These are phyloP conservation scores for Globia sparganii DNA, from an alignment of 2,888 invertebrate genomes.

Conservation along the genomic window DNA sequence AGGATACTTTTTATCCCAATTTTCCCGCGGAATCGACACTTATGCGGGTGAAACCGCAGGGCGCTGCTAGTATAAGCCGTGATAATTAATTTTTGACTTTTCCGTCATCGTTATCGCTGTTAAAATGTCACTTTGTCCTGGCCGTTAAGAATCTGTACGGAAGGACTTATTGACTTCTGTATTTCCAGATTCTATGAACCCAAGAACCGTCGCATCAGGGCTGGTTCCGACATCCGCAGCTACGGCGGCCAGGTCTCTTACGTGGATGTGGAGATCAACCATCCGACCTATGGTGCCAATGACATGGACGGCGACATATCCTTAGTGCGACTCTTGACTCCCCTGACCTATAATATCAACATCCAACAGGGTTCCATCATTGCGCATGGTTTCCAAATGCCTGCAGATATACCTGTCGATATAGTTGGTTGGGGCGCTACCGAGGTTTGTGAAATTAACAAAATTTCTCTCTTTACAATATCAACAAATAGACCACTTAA, in stretches of 20 bases:
- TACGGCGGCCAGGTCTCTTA: conserved; percentile 72
- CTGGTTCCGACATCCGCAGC: conserved; percentile 74
- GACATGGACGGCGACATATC: conserved; percentile 75
- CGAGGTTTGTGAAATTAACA: conserved; percentile 64
- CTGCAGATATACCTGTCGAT: conserved; percentile 68
- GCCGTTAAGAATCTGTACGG: neutral
- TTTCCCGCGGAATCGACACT: no score
- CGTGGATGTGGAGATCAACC: conserved; percentile 69
- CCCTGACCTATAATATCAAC: conserved; percentile 59
- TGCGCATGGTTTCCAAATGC: conserved; percentile 59
- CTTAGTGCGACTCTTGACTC: conserved; percentile 67
- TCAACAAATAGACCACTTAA: neutral
- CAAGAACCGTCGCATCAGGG: conserved; percentile 74
- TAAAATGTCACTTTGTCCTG: neutral
- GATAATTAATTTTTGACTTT: neutral
- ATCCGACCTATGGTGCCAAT: conserved; percentile 70
- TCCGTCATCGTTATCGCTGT: neutral
- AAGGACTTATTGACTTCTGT: neutral
- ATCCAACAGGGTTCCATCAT: conserved; percentile 71
- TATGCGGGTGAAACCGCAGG: no score
- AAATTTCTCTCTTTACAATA: neutral
- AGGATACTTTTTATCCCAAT: no score
- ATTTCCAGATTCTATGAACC: conserved; percentile 67
- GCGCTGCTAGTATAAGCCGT: no score
- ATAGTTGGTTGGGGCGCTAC: conserved; percentile 78